Base-by-base conservation (phyloP, 2,113 vertebrate species). In the Sylvilagus bachmani region DNA sequence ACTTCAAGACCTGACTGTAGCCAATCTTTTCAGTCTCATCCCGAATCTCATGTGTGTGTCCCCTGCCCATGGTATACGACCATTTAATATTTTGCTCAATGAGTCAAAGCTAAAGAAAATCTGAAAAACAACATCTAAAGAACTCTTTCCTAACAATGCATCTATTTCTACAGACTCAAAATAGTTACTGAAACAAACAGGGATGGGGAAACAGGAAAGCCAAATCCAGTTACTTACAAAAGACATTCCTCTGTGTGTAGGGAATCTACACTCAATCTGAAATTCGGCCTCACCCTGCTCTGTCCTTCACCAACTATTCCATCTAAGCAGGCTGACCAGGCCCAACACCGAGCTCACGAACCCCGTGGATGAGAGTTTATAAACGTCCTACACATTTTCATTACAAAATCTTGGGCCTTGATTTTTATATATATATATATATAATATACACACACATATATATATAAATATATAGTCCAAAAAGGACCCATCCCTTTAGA, bases 281-380 rank as follows among this genome's bases (percentile, higher is more conserved):
- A 97, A 97, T 81, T 96, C 67, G 96, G 94, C 93, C 94, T 96
- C 77, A 73, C 31, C 91, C 11, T 70, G 91, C 53, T 94, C 73
- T 97, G 95, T 71, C 92, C 96, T 96, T 97, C 95, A 98, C 86
- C 97, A 97, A 96, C 84, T 89, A 62, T 94, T 96, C 82, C 95
- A 95, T 91, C 94, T 0, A 55, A 97, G 91, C 33, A 55, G 1
- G 64, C 49, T 9, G 86, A 92, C 96, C 94, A 97, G 95, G 97
- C 97, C 85, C 58, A 98, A 95, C 97, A 95, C 91, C 77, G 97
- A 94, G 69, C 82, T 95, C 88, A 61, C 81, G 80, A 97, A 97
- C 93, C 91, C 4, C 36, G 92, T 87, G 90, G 80, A 67, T 74
- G 58, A 95, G 87, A 93, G 81, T 91, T 97, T 96, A 97, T 96